These are phyloP conservation scores for Gisinianus flammeolus DNA, from an alignment of 2,888 invertebrate species.

Conservation along the genomic window DNA sequence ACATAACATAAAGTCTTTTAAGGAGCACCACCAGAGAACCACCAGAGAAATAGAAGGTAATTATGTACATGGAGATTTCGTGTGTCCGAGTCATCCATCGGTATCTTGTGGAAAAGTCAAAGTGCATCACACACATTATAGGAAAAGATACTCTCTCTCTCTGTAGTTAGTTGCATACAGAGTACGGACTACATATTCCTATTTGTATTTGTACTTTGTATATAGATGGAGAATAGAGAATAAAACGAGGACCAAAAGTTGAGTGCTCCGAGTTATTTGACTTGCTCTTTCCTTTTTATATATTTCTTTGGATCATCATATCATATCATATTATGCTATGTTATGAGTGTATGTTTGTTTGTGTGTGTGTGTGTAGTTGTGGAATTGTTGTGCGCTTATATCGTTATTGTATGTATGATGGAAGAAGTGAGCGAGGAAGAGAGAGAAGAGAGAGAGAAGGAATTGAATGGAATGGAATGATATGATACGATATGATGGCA, in stretches of 20 bases:
- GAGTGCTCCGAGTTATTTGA: slow-evolving; percentile 29
- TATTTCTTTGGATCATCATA: neutral
- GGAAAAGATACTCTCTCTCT: neutral
- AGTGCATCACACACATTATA: neutral
- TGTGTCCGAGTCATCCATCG: slow-evolving; percentile 20
- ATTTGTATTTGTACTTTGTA: neutral
- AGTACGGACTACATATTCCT: neutral
- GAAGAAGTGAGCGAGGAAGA: neutral
- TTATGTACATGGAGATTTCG: slow-evolving; percentile 8
- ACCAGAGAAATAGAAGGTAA: too few relatives aligned
- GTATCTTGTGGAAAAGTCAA: neutral
- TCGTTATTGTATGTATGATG: neutral
- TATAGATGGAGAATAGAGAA: slow-evolving; percentile 1
- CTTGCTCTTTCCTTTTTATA: neutral
- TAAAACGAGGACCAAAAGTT: neutral
- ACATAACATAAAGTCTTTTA: neutral
- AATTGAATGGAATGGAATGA: neutral
- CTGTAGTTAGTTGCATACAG: neutral
- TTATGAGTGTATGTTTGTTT: neutral
- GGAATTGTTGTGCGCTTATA: neutral
- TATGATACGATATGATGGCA: too few relatives aligned
- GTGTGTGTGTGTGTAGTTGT: neutral
- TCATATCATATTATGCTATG: neutral
- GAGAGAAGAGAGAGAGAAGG: neutral
- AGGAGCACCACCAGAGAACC: too few relatives aligned